A percentile compares a stretch with the other conserved stretches of the same genome.
Conservation (phyloP, 2,888 invertebrate genomes). For the Phaedon cochleariae region DNA sequence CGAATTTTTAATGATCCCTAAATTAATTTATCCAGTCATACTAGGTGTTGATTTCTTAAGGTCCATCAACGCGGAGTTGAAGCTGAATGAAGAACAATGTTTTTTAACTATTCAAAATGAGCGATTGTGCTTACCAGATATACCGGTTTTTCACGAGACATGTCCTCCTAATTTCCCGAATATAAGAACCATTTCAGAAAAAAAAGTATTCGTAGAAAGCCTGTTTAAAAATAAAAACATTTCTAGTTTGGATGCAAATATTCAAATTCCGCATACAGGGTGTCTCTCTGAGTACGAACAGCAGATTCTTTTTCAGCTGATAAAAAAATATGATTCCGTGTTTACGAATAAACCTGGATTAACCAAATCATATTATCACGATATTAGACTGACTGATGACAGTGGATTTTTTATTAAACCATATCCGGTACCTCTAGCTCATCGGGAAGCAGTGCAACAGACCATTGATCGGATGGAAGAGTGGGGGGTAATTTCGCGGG, state of each 20-base stretch:
- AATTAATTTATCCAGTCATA: neutral
- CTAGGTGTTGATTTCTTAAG: neutral
- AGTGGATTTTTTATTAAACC: constrained; percentile 27
- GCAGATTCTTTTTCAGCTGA: neutral
- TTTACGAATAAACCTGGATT: constrained; percentile 21
- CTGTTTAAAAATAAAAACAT: neutral
- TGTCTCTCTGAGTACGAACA: neutral
- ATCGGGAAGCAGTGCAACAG: too few relatives aligned
- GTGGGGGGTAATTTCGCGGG: constrained; percentile 45
- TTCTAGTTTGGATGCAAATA: too few relatives aligned
- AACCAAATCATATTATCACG: constrained; percentile 34
- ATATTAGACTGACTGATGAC: constrained; percentile 32
- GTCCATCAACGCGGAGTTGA: neutral
- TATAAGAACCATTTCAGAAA: neutral
- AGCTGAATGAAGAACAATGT: neutral
- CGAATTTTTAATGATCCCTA: neutral
- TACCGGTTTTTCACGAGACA: neutral
- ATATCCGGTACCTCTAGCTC: too few relatives aligned
- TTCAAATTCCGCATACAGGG: neutral
- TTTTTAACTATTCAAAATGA: neutral
- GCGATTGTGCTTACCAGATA: neutral
- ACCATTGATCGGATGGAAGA: constrained; percentile 37
- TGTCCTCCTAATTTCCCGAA: neutral
- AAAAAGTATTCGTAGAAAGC: neutral
- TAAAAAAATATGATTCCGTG: neutral